A percentile compares a stretch with the other conserved stretches of the same genome.
Conservation (phyloP, 1,140 invertebrate genomes). For the Rhagoletis zephyria region DNA sequence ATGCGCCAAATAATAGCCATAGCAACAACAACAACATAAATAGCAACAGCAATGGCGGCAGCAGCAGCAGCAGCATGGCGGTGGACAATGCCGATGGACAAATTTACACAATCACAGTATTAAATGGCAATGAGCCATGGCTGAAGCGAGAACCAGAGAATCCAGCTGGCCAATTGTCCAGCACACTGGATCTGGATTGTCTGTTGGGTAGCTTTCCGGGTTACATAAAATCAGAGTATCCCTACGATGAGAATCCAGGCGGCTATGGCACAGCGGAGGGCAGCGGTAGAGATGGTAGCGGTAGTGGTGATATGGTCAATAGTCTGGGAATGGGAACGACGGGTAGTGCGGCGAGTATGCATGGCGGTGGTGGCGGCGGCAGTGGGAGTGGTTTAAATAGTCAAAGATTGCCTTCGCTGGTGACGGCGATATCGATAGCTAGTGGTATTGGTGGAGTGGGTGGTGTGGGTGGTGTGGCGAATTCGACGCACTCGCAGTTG, state of each 20-base stretch:
- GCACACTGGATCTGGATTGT: constrained; percentile 78
- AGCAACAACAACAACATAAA: constrained; percentile 73
- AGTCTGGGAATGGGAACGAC: constrained; percentile 48
- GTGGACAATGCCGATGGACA: constrained; percentile 75
- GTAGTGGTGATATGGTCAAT: constrained; percentile 47
- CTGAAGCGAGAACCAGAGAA: constrained; percentile 75
- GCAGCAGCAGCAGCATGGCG: constrained; percentile 68
- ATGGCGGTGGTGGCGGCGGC: constrained; percentile 51
- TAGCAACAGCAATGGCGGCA: constrained; percentile 66
- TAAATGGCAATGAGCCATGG: constrained; percentile 77
- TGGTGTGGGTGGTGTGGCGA: constrained; percentile 61
- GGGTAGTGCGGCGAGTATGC: background rate
- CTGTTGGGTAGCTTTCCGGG: constrained; percentile 77
- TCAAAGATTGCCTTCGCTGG: constrained; percentile 71
- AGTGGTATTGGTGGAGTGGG: constrained; percentile 63
- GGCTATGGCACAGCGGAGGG: constrained; percentile 79
- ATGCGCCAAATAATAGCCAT: constrained; percentile 62
- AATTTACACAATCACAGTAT: constrained; percentile 79
- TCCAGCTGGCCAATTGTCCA: constrained; percentile 74
- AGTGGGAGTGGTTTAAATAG: constrained; percentile 51
- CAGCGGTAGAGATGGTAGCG: constrained; percentile 52
- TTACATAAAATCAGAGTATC: constrained; percentile 79
- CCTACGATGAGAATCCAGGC: constrained; percentile 81
- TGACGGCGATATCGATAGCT: constrained; percentile 74
- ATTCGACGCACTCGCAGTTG: constrained; percentile 67